Conservation (phyloP, 2,888 invertebrate genomes). For the Aelia acuminata region DNA sequence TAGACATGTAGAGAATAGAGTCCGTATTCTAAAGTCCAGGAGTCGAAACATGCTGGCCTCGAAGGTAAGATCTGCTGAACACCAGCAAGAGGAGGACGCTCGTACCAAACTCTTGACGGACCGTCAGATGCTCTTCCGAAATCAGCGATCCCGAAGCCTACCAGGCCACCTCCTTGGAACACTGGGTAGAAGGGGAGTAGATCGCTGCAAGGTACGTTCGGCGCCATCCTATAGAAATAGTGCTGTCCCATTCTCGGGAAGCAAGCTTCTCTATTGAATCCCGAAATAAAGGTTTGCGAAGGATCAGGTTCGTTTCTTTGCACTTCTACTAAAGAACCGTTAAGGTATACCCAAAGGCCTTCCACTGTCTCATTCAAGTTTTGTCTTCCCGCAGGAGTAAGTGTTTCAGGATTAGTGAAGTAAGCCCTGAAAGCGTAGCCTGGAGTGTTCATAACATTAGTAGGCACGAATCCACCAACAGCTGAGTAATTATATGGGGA, state of each 20-base stretch:
- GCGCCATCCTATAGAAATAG: slow-evolving; percentile 65
- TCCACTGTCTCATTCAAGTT: slow-evolving; percentile 61
- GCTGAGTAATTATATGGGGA: slow-evolving; percentile 53
- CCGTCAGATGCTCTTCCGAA: slow-evolving; percentile 63
- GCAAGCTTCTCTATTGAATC: slow-evolving; percentile 63
- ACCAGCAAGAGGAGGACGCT: slow-evolving; percentile 60
- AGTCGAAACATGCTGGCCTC: slow-evolving; percentile 64
- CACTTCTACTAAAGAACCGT: slow-evolving; percentile 58
- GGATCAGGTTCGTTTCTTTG: slow-evolving; percentile 62
- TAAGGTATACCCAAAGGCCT: slow-evolving; percentile 60
- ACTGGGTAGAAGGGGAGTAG: slow-evolving; percentile 64
- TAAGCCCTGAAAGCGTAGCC: slow-evolving; percentile 60
- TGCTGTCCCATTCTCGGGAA: slow-evolving; percentile 65
- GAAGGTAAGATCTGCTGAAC: slow-evolving; percentile 64
- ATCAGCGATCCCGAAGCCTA: slow-evolving; percentile 64
- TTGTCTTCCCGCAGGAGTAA: slow-evolving; percentile 59
- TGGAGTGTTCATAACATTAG: slow-evolving; percentile 53
- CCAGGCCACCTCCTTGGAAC: slow-evolving; percentile 64
- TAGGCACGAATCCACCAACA: slow-evolving; percentile 60
- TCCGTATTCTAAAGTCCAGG: slow-evolving; percentile 63
- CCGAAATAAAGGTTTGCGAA: slow-evolving; percentile 45
- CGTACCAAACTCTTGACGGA: slow-evolving; percentile 62
- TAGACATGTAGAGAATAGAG: slow-evolving; percentile 66
- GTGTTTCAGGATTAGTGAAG: slow-evolving; percentile 61
- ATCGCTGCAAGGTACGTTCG: slow-evolving; percentile 60